These are phyloP conservation scores for Notarius quadriscutis DNA, from an alignment of 2,113 vertebrate species.

Conservation along the genomic window DNA sequence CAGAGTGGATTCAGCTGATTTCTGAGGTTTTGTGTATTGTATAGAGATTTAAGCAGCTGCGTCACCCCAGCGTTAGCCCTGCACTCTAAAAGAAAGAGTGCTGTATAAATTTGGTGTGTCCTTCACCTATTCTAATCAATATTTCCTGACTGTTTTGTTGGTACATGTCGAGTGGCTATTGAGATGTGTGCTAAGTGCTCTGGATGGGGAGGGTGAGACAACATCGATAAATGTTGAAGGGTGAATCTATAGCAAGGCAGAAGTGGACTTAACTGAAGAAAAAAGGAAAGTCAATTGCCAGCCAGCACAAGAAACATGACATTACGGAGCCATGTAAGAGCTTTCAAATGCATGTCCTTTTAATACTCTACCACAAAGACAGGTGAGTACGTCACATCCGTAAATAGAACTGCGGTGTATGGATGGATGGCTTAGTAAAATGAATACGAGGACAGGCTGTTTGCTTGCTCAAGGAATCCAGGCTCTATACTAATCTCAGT, in stretches of 20 bases:
- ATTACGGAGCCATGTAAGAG: background rate
- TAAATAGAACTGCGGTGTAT: background rate
- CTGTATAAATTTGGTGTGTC: constrained; percentile 29
- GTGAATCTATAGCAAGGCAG: constrained; percentile 13
- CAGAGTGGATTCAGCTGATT: background rate
- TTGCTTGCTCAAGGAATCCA: constrained; percentile 1
- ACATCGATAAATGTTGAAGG: constrained; percentile 37
- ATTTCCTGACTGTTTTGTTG: constrained; percentile 27
- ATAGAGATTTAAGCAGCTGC: constrained; percentile 3
- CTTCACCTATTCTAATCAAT: constrained; percentile 41
- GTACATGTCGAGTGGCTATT: constrained; percentile 20
- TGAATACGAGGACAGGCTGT: background rate
- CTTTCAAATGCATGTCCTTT: background rate
- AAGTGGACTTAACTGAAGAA: background rate
- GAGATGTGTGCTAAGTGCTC: constrained; percentile 13
- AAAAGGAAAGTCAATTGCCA: constrained; percentile 3
- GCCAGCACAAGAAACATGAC: background rate
- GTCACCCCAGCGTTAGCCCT: constrained; percentile 3
- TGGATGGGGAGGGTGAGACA: constrained; percentile 3
- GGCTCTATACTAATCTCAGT: background rate
- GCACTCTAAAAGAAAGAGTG: constrained; percentile 18
- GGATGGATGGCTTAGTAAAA: background rate
- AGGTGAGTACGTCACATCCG: background rate
- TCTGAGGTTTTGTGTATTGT: constrained; percentile 32
- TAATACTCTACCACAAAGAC: background rate